A percentile compares a stretch with the other conserved stretches of the same genome.
These are phyloP conservation scores for Diaphora mendica DNA, from an alignment of 2,888 invertebrate genomes.

Conservation along the genomic window DNA sequence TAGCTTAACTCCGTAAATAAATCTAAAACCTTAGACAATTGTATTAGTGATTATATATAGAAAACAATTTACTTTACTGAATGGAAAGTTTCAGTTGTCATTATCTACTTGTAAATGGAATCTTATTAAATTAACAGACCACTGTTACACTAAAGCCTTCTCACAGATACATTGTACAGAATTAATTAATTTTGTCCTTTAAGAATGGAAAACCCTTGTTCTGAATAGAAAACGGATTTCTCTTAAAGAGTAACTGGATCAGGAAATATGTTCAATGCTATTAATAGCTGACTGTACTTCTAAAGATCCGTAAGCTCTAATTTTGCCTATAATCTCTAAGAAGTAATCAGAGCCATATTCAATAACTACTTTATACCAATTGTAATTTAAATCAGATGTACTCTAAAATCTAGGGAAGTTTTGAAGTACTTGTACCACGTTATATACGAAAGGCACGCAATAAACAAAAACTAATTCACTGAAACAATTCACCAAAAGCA, in stretches of 20 bases:
- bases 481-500: neutral
- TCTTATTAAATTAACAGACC: constrained; percentile 3
- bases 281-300: neutral
- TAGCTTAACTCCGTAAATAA: no score
- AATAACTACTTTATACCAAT: no score
- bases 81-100: neutral
- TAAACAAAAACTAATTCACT: neutral
- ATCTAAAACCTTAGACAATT: no score
- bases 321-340: no score
- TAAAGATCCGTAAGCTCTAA: neutral
- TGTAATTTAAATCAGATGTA: neutral
- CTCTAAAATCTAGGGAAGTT: neutral
- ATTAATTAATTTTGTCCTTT: constrained; percentile 4
- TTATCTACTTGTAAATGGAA: neutral
- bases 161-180: neutral
- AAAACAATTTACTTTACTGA: neutral
- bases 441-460: neutral
- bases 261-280: neutral
- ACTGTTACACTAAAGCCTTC: constrained; percentile 1
- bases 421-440: neutral
- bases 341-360: neutral
- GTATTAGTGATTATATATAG: no score
- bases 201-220: constrained; percentile 10
- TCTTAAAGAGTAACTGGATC: neutral
- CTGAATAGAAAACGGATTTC: constrained; percentile 1